Evolutionary conservation across 1,140 invertebrate species (phyloP).

Genomic region (Eurosta solidaginis): DNA sequence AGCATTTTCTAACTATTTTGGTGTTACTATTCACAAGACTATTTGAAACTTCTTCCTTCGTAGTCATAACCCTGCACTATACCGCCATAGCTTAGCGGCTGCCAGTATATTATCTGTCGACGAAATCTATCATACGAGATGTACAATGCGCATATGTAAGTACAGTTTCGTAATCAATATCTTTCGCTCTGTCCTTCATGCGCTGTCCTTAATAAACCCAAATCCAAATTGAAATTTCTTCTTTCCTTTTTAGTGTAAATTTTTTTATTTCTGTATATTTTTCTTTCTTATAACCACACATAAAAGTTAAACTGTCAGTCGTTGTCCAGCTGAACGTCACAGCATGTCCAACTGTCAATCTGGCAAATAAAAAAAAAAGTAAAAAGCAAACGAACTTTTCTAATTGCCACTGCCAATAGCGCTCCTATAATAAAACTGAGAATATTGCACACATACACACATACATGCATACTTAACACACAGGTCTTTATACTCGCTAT

Average conservation of each 20-base stretch:
- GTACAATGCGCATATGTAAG: no score
- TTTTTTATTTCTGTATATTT: not conserved
- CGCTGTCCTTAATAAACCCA: not conserved
- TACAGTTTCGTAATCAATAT: not conserved
- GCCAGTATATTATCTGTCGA: no score
- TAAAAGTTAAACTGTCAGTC: not conserved
- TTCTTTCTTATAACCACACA: not conserved
- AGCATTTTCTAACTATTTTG: no score
- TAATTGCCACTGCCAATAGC: not conserved
- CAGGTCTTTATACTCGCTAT: not conserved
- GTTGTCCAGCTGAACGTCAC: conserved; percentile 19
- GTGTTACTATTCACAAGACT: no score
- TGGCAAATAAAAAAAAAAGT: not conserved
- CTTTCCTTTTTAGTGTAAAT: not conserved
- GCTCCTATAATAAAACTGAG: no score
- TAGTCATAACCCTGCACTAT: no score
- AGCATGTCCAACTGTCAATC: conserved; percentile 25
- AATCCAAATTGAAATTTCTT: conserved; percentile 9
- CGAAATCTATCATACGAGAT: no score
- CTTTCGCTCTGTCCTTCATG: not conserved
- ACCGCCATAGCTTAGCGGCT: no score
- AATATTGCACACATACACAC: not conserved
- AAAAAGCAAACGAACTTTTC: not conserved
- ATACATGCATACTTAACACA: not conserved
- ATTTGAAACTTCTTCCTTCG: no score